Evolutionary conservation across 2,888 invertebrate species (phyloP).

Genomic region (Allolobophora icterica): DNA sequence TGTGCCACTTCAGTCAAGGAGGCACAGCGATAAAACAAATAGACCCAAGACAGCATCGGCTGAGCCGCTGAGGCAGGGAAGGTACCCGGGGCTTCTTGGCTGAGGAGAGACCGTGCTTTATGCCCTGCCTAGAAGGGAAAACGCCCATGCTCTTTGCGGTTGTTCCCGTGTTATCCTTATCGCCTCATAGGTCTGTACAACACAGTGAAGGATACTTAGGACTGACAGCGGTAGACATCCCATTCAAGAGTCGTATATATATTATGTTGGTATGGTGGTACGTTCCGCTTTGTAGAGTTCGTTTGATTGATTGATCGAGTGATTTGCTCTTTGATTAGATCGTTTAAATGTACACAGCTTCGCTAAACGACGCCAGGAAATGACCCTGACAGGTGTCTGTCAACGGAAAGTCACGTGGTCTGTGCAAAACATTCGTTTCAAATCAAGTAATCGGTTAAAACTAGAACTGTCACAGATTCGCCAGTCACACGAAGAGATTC

Average conservation of each 20-base stretch:
- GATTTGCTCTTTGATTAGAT: neutral
- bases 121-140: neutral
- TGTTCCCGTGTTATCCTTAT: neutral
- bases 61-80: neutral
- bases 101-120: neutral
- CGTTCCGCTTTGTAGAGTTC: neutral
- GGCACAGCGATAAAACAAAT: neutral
- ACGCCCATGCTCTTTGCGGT: neutral
- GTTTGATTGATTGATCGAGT: neutral
- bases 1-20: neutral
- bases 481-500: neutral
- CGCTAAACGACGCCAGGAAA: neutral
- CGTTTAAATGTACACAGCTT: neutral
- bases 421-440: neutral
- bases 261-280: neutral
- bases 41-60: neutral
- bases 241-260: neutral
- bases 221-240: neutral
- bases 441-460: neutral
- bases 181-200: neutral
- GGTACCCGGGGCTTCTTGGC: neutral
- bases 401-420: neutral
- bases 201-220: neutral
- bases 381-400: neutral
- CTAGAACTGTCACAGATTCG: slow-evolving; percentile 9